Evolutionary conservation across 2,113 vertebrate genomes (phyloP), one percentile per base, ranked within the genome.

Genomic region (Clarias macrocephalus): DNA sequence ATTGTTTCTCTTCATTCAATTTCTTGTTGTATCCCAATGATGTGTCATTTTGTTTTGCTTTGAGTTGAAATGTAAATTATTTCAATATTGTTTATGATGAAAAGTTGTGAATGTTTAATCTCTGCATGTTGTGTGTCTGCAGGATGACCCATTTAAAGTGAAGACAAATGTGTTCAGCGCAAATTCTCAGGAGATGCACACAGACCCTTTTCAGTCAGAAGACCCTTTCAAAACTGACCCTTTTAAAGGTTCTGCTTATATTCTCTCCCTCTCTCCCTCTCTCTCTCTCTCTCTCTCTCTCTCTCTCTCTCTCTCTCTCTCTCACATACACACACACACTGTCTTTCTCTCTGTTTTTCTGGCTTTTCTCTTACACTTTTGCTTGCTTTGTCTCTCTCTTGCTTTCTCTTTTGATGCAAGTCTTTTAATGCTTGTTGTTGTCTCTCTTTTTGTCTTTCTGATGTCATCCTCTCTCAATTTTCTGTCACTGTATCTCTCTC

Each of bases 161-260:
- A 99, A 98, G 93, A 92, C 96, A 37, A 94, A 96, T 77, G 92
- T 97, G 88, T 99, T 99, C 91, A 95, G 95, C 93, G 96, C 91
- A 90, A 95, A 94, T 30, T 89, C 94, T 4, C 97, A 96, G 56
- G 98, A 98, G 48, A 88, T 97, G 88, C 97, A 96, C 33, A 87
- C 95, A 19, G 98, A 99, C 90, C 97, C 97, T 33, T 99, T 99
- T 94, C 97, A 98, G 92, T 94, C 96, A 0, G 97, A 99, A 91
- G 98, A 99, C 93, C 98, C 98, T 56, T 99, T 99, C 94, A 97
- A 96, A 92, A 95, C 97, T 0, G 98, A 99, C 90, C 98, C 98
- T 0, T 99, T 99, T 89, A 98, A 97, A 94, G 97, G 98, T 95
- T 63, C 66, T 52, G 33, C 25, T 66, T 13, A 19, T 13, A n/a